Evolutionary conservation across 2,888 invertebrate genomes (phyloP), one percentile per base, ranked within the genome.

Genomic region (Punctoribates punctum): DNA sequence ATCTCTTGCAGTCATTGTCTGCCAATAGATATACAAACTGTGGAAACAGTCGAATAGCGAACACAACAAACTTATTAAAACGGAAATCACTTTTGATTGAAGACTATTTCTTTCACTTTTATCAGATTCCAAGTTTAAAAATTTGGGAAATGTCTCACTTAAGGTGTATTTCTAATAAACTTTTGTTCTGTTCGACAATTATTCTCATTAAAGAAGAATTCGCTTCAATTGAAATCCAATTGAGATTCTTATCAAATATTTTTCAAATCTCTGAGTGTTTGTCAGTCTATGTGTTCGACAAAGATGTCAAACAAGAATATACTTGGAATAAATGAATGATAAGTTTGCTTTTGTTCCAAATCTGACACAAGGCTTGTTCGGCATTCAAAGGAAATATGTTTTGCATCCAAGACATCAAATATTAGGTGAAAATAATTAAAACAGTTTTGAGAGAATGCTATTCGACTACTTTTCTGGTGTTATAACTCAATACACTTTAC

Each of bases 401-500:
- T 54, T 20, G 9, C 54, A 54, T 17, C n/a, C 20, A 2, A n/a
- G 54, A 4, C 8, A n/a, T 54, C 20, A 17, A 48, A 54, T 54
- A 54, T 54, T 54, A 54, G 54, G 54, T 54, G 54, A 54, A 54
- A 54, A 54, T 20, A 54, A 54, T 54, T 54, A 54, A 48, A 48
- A 48, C 13, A 11, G 11, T 15, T 48, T 42, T 48, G 11, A 54
- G n/a, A 54, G 20, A 17, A n/a, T 8, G 34, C 34, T 34, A 34
- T 34, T 34, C 3, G 3, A 34, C 34, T 8, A 15, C 13, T 48
- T 48, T 8, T 48, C 46, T 8, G 3, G 13, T 48, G 13, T 13
- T 11, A 48, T 13, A 48, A 15, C 13, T 15, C 11, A 8, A 11
- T 48, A 11, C 15, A 48, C 46, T 48, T 17, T 48, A 48, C 46